Percentiles rank a stretch among this genome's conserved stretches.
These are phyloP conservation scores for Drosophila virilis DNA, from an alignment of 1,140 invertebrate genomes.

Conservation along the genomic window DNA sequence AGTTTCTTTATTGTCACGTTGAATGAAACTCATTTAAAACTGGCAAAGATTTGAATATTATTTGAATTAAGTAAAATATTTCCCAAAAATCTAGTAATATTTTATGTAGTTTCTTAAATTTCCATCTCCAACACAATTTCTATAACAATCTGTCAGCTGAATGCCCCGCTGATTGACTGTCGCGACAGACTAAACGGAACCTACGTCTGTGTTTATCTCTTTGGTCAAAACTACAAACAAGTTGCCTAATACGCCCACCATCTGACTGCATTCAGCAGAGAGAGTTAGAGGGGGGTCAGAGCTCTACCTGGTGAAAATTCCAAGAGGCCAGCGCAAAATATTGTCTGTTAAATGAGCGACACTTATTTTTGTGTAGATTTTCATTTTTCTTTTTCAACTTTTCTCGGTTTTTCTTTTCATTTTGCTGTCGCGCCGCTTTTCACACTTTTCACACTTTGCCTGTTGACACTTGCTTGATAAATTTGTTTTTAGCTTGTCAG, in stretches of 20 bases:
- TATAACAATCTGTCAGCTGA: constrained; percentile 8
- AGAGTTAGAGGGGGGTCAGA: background rate
- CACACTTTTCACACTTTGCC: constrained; percentile 37
- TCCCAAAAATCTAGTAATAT: constrained; percentile 7
- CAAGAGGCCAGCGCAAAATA: constrained; percentile 37
- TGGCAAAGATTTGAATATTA: background rate
- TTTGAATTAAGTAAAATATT: constrained; percentile 20
- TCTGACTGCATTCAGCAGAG: constrained; percentile 26
- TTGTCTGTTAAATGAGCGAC: constrained; percentile 47
- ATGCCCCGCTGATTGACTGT: constrained; percentile 29
- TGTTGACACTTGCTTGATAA: constrained; percentile 73
- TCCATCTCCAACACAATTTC: background rate
- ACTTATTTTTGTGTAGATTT: constrained; percentile 58
- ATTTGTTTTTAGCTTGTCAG: constrained; percentile 41
- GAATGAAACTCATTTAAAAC: background rate
- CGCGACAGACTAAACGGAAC: background rate
- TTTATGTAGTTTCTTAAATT: constrained; percentile 1
- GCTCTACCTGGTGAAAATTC: constrained; percentile 73
- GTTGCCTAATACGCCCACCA: constrained; percentile 43
- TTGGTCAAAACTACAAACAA: constrained; percentile 21
- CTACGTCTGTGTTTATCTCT: background rate
- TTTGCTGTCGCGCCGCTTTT: constrained; percentile 49
- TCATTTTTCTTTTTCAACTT: constrained; percentile 24
- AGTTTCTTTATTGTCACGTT: constrained; percentile 16
- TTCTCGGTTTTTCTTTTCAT: constrained; percentile 31